These are phyloP conservation scores for Pangasianodon gigas DNA, from an alignment of 2,113 vertebrate genomes.

Conservation along the genomic window DNA sequence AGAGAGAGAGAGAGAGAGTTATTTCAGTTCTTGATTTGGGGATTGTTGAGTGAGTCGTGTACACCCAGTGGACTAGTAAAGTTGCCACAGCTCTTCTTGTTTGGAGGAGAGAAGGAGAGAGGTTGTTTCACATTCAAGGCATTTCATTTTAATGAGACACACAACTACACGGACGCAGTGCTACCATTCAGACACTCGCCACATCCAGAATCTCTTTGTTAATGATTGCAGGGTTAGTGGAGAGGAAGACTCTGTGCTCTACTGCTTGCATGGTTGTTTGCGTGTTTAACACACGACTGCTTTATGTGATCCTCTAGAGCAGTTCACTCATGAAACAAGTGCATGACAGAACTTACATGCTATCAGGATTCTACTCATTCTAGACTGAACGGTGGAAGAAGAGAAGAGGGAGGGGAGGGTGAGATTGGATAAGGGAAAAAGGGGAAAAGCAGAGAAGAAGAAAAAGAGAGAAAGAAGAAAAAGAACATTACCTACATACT, in stretches of 20 bases:
- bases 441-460: conserved; percentile 1
- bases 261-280: conserved; percentile 2
- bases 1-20: neutral
- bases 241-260: neutral
- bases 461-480: neutral
- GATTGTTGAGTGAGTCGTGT: conserved; percentile 6
- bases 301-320: neutral
- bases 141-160: conserved; percentile 34
- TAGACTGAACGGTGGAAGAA: neutral
- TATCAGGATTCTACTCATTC: neutral
- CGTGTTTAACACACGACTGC: conserved; percentile 1
- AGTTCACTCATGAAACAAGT: neutral
- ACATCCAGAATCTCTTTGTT: neutral
- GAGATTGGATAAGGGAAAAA: neutral
- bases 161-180: neutral
- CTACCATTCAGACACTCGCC: neutral
- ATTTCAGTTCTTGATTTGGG: neutral
- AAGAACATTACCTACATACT: conserved; percentile 2
- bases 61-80: conserved; percentile 8
- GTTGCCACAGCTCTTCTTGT: conserved; percentile 41
- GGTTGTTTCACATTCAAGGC: conserved; percentile 18
- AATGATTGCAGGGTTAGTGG: neutral
- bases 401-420: neutral
- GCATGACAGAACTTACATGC: neutral
- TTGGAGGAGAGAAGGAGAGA: neutral